Conservation (phyloP, 1,140 invertebrate genomes). For the Octopus sinensis region DNA sequence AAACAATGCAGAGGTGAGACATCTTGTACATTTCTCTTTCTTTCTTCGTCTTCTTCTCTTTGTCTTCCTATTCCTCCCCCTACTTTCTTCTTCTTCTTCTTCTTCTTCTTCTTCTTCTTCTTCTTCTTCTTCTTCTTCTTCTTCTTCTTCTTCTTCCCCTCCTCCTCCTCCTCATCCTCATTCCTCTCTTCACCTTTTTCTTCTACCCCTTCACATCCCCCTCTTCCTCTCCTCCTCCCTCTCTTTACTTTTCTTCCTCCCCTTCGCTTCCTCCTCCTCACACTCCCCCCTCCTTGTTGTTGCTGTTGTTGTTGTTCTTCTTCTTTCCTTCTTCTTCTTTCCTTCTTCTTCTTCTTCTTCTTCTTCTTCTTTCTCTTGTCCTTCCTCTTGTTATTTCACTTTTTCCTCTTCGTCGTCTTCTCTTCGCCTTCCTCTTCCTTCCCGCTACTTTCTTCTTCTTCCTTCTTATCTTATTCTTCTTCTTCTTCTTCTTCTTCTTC, state of each 20-base stretch:
- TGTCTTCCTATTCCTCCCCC: background rate
- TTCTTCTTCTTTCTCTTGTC: background rate
- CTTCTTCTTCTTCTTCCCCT: too few relatives aligned
- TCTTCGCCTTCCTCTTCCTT: background rate
- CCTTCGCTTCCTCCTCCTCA: background rate
- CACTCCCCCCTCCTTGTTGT: background rate
- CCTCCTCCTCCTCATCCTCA: background rate
- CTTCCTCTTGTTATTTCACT: background rate
- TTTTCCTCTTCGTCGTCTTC: background rate
- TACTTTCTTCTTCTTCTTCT: background rate
- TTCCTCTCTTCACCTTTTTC: background rate
- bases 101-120: background rate
- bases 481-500: too few relatives aligned
- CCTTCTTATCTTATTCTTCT: constrained; percentile 3
- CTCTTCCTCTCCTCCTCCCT: background rate
- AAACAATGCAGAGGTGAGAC: constrained; percentile 20
- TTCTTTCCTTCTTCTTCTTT: background rate
- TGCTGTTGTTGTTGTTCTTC: background rate
- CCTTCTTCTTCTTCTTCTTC: background rate
- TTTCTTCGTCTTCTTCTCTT: background rate
- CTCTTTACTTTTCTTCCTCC: constrained; percentile 3
- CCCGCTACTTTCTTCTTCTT: background rate
- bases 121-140: too few relatives aligned
- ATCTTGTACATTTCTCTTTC: background rate
- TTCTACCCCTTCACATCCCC: background rate